These are phyloP conservation scores for Atrina japonica DNA, from an alignment of 2,888 invertebrate genomes.

Conservation along the genomic window DNA sequence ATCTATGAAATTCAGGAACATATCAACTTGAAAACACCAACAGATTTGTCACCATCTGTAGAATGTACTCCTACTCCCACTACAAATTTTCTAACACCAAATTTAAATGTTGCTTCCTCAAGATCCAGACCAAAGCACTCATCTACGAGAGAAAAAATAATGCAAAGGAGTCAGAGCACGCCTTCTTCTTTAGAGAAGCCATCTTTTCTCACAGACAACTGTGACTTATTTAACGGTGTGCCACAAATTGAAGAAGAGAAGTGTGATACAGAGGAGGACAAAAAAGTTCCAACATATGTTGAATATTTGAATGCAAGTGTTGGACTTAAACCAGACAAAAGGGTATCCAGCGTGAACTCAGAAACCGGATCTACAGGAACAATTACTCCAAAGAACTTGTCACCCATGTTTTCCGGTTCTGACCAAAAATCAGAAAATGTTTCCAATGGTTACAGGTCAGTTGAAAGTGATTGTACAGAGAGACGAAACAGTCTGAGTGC, in stretches of 20 bases:
- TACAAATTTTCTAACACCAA: too few species aligned
- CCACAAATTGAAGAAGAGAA: too few species aligned
- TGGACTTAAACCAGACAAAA: neutral
- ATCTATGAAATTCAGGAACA: conserved; percentile 75
- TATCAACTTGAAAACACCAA: conserved; percentile 61
- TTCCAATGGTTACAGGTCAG: conserved; percentile 5
- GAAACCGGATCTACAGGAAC: conserved; percentile 36
- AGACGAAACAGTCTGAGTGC: conserved; percentile 13
- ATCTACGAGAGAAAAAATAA: neutral
- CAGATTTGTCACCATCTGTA: conserved; percentile 60
- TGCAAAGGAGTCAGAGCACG: conserved; percentile 7
- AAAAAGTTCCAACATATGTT: too few species aligned
- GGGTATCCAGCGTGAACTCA: conserved; percentile 12
- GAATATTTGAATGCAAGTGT: too few species aligned
- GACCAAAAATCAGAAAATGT: conserved; percentile 11
- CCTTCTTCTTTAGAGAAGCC: conserved; percentile 13
- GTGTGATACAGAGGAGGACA: too few species aligned
- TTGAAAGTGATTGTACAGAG: conserved; percentile 20
- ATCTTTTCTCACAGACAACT: neutral
- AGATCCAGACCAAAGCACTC: neutral
- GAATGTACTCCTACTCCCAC: conserved; percentile 35
- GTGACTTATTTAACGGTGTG: too few species aligned
- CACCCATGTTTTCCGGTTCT: conserved; percentile 23
- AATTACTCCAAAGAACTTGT: conserved; percentile 29
- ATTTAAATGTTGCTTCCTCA: conserved; percentile 6